Base-by-base conservation (phyloP, 2,113 vertebrate genomes). In the Microcebus tavaratra region DNA sequence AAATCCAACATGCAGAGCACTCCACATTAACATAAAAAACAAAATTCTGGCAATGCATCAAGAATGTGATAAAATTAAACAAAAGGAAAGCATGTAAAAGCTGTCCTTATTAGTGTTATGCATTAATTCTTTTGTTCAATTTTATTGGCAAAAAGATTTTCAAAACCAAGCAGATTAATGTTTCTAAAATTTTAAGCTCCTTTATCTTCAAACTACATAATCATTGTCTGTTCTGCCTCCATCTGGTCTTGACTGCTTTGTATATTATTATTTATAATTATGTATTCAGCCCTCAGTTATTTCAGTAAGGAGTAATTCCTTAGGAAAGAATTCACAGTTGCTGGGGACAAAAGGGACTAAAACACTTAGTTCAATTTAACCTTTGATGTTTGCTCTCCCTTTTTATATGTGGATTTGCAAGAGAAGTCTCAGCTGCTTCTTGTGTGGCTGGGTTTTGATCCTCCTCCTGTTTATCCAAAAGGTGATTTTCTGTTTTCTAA, bases 161-260 rank as follows among this genome's bases (percentile, higher is more conserved):
- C 55, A 95, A 75, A 89, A 87, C 23, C 61, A 84, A 94, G 61
- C 36, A 57, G 75, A 94, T 96, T 91, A 92, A 94, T 92, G 65
- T 57, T 78, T 87, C 80, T 92, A 73, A 87, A 94, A 73, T 25
- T 94, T 82, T 90, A 92, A 97, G 20, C 63, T 94, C 68, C 34
- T 95, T 94, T 96, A 91, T 96, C 87, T 91, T 94, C 50, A 88
- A 78, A 94, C 36, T 86, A 73, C 48, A 94, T 67, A 76, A 82
- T 21, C 18, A 55, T 12, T 9, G 4, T 79, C 4, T 82, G 55
- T 15, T 83, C 83, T 82, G 55, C 61, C 45, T 92, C 73, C 91
- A 72, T 90, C 91, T 94, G 80, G 68, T 94, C 39, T 78, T 45
- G 9, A 31, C 42, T 63, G 48, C 17, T 86, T 61, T 92, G 68